Conservation (phyloP, 2,888 invertebrate genomes). For the Andrena minutula region DNA sequence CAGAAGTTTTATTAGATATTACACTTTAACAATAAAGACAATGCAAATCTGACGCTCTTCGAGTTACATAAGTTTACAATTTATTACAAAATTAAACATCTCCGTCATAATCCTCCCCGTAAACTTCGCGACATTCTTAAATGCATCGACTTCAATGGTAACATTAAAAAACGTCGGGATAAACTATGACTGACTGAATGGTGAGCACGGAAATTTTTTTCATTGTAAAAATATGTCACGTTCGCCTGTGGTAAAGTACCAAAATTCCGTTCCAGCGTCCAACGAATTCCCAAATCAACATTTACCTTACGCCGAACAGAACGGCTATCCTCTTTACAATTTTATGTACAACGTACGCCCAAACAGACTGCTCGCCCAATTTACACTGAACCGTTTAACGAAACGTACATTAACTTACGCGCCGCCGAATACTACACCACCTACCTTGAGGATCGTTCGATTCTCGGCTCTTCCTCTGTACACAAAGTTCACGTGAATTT, state of each 20-base stretch:
- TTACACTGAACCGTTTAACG: too few species aligned
- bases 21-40: slow-evolving; percentile 69
- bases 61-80: slow-evolving; percentile 64
- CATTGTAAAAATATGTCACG: slow-evolving; percentile 68
- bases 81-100: slow-evolving; percentile 67
- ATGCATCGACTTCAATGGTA: slow-evolving; percentile 61
- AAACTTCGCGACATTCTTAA: slow-evolving; percentile 56
- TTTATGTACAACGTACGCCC: too few species aligned
- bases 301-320: too few species aligned
- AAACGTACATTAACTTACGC: neutral
- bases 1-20: slow-evolving; percentile 70
- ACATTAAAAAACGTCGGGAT: slow-evolving; percentile 50
- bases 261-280: slow-evolving; percentile 33
- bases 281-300: neutral
- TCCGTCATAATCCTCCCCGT: slow-evolving; percentile 45
- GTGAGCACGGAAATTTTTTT: slow-evolving; percentile 44
- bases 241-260: slow-evolving; percentile 43
- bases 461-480: neutral
- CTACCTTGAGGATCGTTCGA: neutral
- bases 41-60: slow-evolving; percentile 62
- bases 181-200: slow-evolving; percentile 49
- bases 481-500: slow-evolving; percentile 21
- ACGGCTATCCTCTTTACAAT: too few species aligned
- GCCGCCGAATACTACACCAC: slow-evolving; percentile 14
- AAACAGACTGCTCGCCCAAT: neutral